Evolutionary conservation across 92 coral and sea anemone genomes (phyloP), one percentile per base, ranked within the genome.

Genomic region (Zoanthus solanderi): DNA sequence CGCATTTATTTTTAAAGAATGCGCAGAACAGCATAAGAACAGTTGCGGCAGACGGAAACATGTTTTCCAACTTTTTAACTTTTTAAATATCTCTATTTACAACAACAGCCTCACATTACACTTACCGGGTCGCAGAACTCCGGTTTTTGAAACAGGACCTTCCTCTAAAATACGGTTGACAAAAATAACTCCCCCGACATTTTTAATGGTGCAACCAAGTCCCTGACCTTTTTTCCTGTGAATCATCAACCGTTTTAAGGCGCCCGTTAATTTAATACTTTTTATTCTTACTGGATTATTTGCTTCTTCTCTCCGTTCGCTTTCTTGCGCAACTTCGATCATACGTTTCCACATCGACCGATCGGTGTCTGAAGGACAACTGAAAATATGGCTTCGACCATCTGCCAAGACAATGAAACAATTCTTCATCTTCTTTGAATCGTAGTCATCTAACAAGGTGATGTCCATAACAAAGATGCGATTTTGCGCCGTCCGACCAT

Each of bases 141-240:
- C 99, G 17, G 94, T 93, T 31, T 93, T 92, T 0, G 98, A 96
- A 13, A 95, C 99, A 9, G 98, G 96, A 0, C 99, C 99, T 28
- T 95, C 96, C 60, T 97, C 99, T 14, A 97, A 87, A 69, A 97
- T 97, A 8, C 99, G 92, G 57, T 93, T 97, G 14, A 97, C 99
- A 66, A 97, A 95, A 61, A 97, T 96, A 32, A 94, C 90, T 12
- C 99, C 99, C 10, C 96, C 98, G 56, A 97, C 96, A 75, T 93
- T 92, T 76, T 95, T 97, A n/a, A 97, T 97, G 7, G 98, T 91
- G 56, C 98, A 96, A 0, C 99, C 99, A 1, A 97, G 91, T 9
- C 99, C 99, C 30, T 92, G 92, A 0, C 95, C 96, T 52, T 89
- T 92, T 66, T 92, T 93, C 66, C 96, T 92, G 50, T 88, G 95